Percentiles rank a stretch among this genome's conserved stretches.
Evolutionary conservation across 2,797 vertebrate genomes (phyloP).

Genomic region (Centroberyx gerrardi): DNA sequence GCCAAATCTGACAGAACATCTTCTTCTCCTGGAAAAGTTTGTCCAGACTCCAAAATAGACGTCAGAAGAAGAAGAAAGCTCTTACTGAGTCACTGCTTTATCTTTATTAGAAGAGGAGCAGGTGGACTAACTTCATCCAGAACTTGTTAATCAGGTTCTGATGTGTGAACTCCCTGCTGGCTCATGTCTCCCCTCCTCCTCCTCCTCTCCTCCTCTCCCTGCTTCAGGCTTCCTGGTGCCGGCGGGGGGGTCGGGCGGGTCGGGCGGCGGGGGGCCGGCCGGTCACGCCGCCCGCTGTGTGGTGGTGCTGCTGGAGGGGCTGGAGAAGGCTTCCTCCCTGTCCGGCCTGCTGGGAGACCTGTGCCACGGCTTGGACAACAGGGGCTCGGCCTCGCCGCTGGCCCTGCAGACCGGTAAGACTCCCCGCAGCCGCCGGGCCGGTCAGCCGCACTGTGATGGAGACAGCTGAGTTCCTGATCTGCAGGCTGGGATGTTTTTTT

Average conservation of each 20-base stretch:
- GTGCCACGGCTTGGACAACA: conserved; percentile 91
- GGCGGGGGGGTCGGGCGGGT: conserved; percentile 70
- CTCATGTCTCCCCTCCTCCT: neutral
- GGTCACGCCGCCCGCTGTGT: conserved; percentile 80
- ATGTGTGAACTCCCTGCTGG: no score
- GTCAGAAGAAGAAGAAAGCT: no score
- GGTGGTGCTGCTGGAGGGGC: conserved; percentile 91
- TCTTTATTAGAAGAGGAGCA: no score
- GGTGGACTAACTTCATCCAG: no score
- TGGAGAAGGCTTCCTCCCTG: conserved; percentile 90
- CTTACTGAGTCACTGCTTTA: no score
- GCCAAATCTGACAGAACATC: no score
- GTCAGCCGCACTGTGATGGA: no score
- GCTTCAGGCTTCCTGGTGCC: conserved; percentile 94
- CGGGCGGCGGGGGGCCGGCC: conserved; percentile 60
- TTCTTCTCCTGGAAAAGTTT: no score
- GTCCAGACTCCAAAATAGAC: no score
- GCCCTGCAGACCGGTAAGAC: conserved; percentile 74
- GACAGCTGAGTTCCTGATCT: no score
- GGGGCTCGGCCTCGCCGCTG: conserved; percentile 85
- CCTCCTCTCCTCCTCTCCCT: neutral
- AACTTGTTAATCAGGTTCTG: no score
- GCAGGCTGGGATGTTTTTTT: no score
- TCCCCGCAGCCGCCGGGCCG: neutral
- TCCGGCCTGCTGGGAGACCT: conserved; percentile 93